These are phyloP conservation scores for Dicrurus megarhynchus DNA, from an alignment of 2,113 vertebrate species.

Conservation along the genomic window DNA sequence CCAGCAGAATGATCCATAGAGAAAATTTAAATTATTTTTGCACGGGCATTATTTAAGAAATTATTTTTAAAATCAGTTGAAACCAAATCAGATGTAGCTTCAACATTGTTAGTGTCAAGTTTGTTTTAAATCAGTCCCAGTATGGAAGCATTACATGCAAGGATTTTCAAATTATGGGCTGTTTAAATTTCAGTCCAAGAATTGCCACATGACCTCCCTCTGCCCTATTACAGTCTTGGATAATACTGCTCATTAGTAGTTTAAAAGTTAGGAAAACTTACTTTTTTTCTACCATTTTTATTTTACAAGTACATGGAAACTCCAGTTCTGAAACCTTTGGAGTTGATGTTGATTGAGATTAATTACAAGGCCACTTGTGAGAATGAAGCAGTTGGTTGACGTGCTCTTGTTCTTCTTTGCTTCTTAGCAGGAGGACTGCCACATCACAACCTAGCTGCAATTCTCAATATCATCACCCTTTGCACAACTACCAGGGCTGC, in stretches of 20 bases:
- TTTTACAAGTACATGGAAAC: neutral
- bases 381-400: neutral
- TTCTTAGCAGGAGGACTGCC: neutral
- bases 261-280: neutral
- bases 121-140: neutral
- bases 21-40: slow-evolving; percentile 12
- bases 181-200: neutral
- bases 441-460: neutral
- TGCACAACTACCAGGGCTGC: neutral
- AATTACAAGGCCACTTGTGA: neutral
- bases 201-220: neutral
- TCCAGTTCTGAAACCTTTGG: neutral
- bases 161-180: neutral
- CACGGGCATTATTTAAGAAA: neutral
- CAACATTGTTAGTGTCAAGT: neutral
- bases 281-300: neutral
- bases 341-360: neutral
- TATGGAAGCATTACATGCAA: neutral
- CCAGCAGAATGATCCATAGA: neutral
- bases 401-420: neutral
- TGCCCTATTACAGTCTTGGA: neutral
- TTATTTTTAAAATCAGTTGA: neutral
- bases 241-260: neutral
- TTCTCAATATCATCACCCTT: neutral
- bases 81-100: neutral